Conservation (phyloP, 2,888 invertebrate species). For the Patella caerulea region DNA sequence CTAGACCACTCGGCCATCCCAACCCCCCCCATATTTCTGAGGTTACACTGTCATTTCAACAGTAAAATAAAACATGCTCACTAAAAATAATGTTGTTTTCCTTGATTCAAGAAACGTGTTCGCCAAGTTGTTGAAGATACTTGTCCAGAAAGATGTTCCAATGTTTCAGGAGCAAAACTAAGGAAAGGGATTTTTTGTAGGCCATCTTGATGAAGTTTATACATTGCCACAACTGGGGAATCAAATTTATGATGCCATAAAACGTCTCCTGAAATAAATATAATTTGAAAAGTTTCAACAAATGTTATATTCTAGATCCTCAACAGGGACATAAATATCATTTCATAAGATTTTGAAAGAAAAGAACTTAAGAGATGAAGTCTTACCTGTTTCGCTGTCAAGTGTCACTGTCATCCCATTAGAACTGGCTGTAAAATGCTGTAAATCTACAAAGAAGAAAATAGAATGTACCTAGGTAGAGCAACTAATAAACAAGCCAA, state of each 20-base stretch:
- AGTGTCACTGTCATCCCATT: slow-evolving; percentile 89
- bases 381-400: slow-evolving; percentile 80
- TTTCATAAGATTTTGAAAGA: too few relatives aligned
- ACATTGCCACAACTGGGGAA: slow-evolving; percentile 92
- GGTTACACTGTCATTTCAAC: too few relatives aligned
- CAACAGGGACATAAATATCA: too few relatives aligned
- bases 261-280: slow-evolving; percentile 76
- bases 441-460: slow-evolving; percentile 78
- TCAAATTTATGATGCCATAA: slow-evolving; percentile 90
- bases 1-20: too few relatives aligned
- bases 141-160: slow-evolving; percentile 72
- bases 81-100: slow-evolving; percentile 65
- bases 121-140: slow-evolving; percentile 64
- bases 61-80: slow-evolving; percentile 41
- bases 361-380: not conserved
- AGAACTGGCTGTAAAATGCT: slow-evolving; percentile 92
- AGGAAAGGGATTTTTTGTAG: slow-evolving; percentile 89
- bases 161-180: slow-evolving; percentile 88
- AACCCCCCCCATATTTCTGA: too few relatives aligned
- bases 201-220: slow-evolving; percentile 75
- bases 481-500: too few relatives aligned
- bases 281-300: not conserved
- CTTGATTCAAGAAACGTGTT: slow-evolving; percentile 63
- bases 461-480: too few relatives aligned
- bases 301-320: too few relatives aligned